These are phyloP conservation scores for Auanema freiburgensis DNA, from an alignment of 2,888 invertebrate genomes.

Conservation along the genomic window DNA sequence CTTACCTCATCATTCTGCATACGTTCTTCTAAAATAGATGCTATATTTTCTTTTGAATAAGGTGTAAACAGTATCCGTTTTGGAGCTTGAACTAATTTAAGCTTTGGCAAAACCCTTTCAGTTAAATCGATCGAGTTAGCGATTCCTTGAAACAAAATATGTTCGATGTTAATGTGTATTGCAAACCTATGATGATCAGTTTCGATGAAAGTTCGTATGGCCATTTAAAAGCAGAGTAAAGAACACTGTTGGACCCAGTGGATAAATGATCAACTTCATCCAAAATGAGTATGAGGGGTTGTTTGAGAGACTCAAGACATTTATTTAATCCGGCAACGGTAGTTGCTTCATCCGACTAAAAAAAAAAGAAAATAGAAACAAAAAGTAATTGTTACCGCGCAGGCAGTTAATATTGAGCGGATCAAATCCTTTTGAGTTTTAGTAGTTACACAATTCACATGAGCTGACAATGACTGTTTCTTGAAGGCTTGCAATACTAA, in stretches of 20 bases:
- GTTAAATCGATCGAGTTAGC: constrained; percentile 94
- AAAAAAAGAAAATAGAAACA: neutral
- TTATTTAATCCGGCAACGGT: constrained; percentile 2
- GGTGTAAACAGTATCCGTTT: constrained; percentile 83
- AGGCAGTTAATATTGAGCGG: constrained; percentile 25
- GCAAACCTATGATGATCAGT: constrained; percentile 33
- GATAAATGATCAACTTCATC: constrained; percentile 44
- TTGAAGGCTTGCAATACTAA: constrained; percentile 37
- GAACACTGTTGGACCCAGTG: constrained; percentile 23
- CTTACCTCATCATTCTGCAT: constrained; percentile 68
- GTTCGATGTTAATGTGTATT: neutral
- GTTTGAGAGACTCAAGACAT: constrained; percentile 8
- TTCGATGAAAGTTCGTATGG: constrained; percentile 29
- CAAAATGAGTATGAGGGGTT: constrained; percentile 33
- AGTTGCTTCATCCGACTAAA: constrained; percentile 6
- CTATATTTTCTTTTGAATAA: constrained; percentile 86
- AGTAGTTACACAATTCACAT: constrained; percentile 48
- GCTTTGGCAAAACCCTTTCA: constrained; percentile 82
- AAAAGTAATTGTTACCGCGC: constrained; percentile 3
- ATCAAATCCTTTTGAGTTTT: constrained; percentile 29
- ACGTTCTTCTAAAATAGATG: constrained; percentile 80
- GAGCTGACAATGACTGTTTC: constrained; percentile 14
- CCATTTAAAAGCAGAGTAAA: constrained; percentile 43
- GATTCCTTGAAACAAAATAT: constrained; percentile 73
- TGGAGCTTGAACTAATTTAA: constrained; percentile 74